Evolutionary conservation across 2,113 vertebrate genomes (phyloP), one percentile per base, ranked within the genome.

Genomic region (Poeciliopsis prolifica): DNA sequence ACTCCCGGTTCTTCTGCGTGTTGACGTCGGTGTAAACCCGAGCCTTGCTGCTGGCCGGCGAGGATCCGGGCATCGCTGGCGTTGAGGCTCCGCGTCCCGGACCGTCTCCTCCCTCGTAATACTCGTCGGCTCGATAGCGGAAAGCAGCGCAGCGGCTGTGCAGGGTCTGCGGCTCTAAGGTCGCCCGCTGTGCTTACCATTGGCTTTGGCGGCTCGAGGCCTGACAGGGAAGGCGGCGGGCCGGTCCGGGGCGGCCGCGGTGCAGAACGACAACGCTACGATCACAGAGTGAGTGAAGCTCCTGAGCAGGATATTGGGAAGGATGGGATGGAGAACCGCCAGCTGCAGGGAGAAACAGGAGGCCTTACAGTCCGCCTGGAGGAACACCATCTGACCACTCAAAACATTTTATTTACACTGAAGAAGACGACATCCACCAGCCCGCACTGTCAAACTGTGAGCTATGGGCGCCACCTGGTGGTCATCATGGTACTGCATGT

Each of bases 11-110:
- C 94, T 97, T 96, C 94, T 97, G 94, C 91, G 96, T 97, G 96
- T 99, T 99, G 91, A 97, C 96, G 84, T 98, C 97, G 91, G 96
- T 96, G 95, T 98, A 99, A 78, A 98, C 97, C 94, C 96, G 96
- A 94, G 97, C 95, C 94, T 96, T 96, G 94, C 97, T 98, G 92
- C 96, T 96, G 89, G 95, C 95, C 90, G 91, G 88, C 35, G 96
- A 96, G 89, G 97, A 96, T 92, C 96, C 97, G 91, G 97, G 97
- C 97, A 97, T 98, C 88, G 95, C 96, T 94, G 91, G 93, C 91
- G 89, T 86, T 79, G 91, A 86, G 89, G 85, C 84, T 81, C 79
- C 66, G 86, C 75, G 88, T 82, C 83, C 86, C 75, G 86, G 87
- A 83, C 83, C 89, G 72, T 86, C 87, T 77, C 87, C 87, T 88